phyloP scores from a whole-genome alignment of 2,797 vertebrate species.

The Fundulus diaphanus region DNA sequence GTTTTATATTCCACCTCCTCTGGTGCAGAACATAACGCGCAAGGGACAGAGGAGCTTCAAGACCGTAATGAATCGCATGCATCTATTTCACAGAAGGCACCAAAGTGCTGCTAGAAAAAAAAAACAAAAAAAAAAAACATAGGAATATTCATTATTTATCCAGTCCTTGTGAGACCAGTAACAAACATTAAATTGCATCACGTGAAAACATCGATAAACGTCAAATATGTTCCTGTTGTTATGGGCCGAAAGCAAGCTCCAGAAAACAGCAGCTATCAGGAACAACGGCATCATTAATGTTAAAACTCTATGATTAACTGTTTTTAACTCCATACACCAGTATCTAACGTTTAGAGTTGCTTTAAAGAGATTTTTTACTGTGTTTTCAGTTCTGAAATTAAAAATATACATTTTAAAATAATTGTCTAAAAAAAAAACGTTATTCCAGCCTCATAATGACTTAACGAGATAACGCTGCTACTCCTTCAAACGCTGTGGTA shows the following conservation, averaged over 20 bases:
- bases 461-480: not conserved
- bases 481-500: not conserved
- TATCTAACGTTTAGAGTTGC: not conserved
- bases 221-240: too few species aligned
- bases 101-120: not conserved
- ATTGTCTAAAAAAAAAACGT: not conserved
- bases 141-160: not conserved
- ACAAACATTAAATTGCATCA: too few species aligned
- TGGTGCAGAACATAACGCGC: not conserved
- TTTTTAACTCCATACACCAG: not conserved
- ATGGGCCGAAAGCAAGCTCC: conserved; percentile 5
- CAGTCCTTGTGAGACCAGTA: too few species aligned
- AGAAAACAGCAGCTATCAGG: conserved; percentile 37
- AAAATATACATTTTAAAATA: too few species aligned
- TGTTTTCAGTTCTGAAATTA: too few species aligned
- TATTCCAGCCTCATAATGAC: not conserved
- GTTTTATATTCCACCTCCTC: conserved; percentile 8
- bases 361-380: not conserved
- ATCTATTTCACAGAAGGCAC: conserved; percentile 1
- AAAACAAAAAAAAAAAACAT: conserved; percentile 4
- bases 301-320: not conserved
- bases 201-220: too few species aligned
- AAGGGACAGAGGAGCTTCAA: not conserved
- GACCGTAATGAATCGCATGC: conserved; percentile 8
- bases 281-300: not conserved